Percentiles rank a stretch among this genome's conserved stretches.
These are phyloP conservation scores for Macquaria ambigua DNA, from an alignment of 2,113 vertebrate species.

Conservation along the genomic window DNA sequence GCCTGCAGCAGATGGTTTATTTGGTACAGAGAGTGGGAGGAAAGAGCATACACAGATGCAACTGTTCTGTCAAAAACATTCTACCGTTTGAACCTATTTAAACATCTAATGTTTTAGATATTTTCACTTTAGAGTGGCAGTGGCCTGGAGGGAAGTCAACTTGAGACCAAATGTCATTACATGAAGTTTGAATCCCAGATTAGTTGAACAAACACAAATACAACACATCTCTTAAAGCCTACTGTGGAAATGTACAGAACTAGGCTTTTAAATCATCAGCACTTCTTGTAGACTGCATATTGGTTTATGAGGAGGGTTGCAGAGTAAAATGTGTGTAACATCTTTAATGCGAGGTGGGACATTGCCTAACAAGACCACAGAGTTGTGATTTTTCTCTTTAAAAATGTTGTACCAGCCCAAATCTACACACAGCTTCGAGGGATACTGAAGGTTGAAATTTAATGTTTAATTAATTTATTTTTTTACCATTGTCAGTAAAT, in stretches of 20 bases:
- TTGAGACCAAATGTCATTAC: background rate
- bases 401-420: background rate
- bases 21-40: constrained; percentile 22
- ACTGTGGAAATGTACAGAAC: background rate
- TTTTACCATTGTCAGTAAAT: background rate
- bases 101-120: constrained; percentile 1
- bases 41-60: constrained; percentile 8
- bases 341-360: background rate
- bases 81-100: background rate
- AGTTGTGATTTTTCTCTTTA: background rate
- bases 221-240: background rate
- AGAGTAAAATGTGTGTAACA: background rate
- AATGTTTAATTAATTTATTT: too few species aligned
- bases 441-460: too few species aligned
- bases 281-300: background rate
- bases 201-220: background rate
- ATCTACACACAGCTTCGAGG: too few species aligned
- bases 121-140: constrained; percentile 1
- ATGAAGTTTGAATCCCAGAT: background rate
- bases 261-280: background rate
- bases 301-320: background rate
- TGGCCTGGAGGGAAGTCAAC: constrained; percentile 1
- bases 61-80: constrained; percentile 14
- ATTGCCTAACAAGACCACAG: background rate
- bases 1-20: constrained; percentile 22